Base-by-base conservation (phyloP, 1,140 invertebrate species). In the Maconellicoccus hirsutus region DNA sequence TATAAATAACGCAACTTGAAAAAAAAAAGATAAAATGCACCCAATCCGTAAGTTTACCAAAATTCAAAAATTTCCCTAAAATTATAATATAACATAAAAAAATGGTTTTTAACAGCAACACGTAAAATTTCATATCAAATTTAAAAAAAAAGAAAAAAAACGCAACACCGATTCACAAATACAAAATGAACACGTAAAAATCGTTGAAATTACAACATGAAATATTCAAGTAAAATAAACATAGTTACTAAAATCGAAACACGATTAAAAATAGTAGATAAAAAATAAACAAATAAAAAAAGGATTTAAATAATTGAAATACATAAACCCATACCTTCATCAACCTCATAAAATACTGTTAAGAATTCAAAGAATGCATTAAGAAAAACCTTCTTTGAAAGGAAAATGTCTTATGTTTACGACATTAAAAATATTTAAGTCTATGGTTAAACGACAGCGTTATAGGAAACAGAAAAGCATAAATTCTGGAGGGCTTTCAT, bases 401-500 rank as follows among this genome's bases (percentile, higher is more conserved):
- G 29, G 29, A 33, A 52, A 3, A 8, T 52, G 12, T 38, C 33
- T 52, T 3, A 19, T 8, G 42, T 52, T 19, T 52, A 52, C n/a
- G 33, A 6, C 33, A 7, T 38, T 38, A 38, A 6, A 38, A 38
- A 52, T 16, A 52, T 52, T 16, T 52, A 8, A 52, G n/a, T 19
- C 10, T 52, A 52, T 52, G 42, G 42, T 52, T 52, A 52, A 52
- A 52, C 4, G 42, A 52, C 6, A 8, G 42, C 42, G n/a, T 3
- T 19, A 16, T 52, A 52, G 42, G 42, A 52, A 16, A 52, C 42
- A 52, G n/a, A 52, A 52, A 52, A 52, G 42, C 42, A 52, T 16
- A 52, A 52, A 19, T 8, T 52, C 16, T 52, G 3, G n/a, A 52
- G 2, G 42, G 16, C 6, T 3, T 80, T 93, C 94, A 94, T 82